These are phyloP conservation scores for Drosophila meridiana DNA, from an alignment of 2,888 invertebrate species.

Conservation along the genomic window DNA sequence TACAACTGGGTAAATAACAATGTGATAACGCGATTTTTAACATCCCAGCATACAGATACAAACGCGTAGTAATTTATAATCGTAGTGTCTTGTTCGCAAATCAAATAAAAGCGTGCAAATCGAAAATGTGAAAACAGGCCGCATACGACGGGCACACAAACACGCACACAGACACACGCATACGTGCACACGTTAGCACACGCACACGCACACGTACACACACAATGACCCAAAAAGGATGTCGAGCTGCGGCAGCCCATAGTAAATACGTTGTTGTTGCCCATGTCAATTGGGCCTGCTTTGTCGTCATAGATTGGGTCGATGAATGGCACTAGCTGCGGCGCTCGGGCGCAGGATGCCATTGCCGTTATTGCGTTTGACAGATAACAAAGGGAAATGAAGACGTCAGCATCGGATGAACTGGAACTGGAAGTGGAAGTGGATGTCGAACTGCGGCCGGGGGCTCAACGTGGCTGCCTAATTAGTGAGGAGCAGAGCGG, in stretches of 20 bases:
- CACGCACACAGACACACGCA: conserved; percentile 22
- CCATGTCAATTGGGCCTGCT: conserved; percentile 60
- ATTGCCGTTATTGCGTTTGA: conserved; percentile 58
- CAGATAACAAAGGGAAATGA: conserved; percentile 65
- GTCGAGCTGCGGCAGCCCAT: conserved; percentile 50
- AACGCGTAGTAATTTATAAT: background rate
- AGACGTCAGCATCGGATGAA: conserved; percentile 67
- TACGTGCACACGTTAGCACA: conserved; percentile 8
- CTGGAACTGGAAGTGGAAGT: conserved; percentile 56
- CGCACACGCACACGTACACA: conserved; percentile 16
- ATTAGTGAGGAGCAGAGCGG: conserved; percentile 53
- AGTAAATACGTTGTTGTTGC: conserved; percentile 52
- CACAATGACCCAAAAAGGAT: conserved; percentile 69
- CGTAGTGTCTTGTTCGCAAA: conserved; percentile 12
- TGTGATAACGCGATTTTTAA: conserved; percentile 28
- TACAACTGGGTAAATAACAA: conserved; percentile 32
- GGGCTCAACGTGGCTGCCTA: conserved; percentile 57
- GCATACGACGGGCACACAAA: conserved; percentile 27
- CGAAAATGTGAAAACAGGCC: conserved; percentile 54
- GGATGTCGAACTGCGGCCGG: conserved; percentile 54
- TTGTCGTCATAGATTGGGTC: conserved; percentile 70
- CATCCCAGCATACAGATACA: background rate
- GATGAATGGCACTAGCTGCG: conserved; percentile 58
- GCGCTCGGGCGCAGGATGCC: conserved; percentile 52
- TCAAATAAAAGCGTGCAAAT: conserved; percentile 20